phyloP scores from a whole-genome alignment of 2,888 invertebrate species.

The Unio pictorum region DNA sequence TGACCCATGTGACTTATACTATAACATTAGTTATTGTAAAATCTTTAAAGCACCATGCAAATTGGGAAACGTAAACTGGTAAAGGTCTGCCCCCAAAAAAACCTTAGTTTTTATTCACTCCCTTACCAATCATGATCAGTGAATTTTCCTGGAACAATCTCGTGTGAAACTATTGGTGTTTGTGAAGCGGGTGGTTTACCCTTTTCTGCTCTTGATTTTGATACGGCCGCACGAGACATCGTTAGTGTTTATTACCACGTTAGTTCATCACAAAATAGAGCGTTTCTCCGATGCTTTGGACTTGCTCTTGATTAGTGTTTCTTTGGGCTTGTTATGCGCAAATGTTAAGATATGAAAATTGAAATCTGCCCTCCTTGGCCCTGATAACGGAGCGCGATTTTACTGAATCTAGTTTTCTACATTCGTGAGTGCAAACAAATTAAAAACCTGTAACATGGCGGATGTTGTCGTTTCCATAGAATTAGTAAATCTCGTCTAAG shows the following conservation, averaged over 20 bases:
- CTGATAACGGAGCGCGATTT: too few species aligned
- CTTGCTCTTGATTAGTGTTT: too few species aligned
- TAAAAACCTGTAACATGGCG: not conserved
- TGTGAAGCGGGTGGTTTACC: slow-evolving; percentile 58
- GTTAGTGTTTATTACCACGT: slow-evolving; percentile 3
- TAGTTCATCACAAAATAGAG: not conserved
- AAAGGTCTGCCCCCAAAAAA: too few species aligned
- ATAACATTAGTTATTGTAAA: too few species aligned
- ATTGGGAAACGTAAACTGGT: too few species aligned
- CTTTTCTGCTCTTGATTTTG: slow-evolving; percentile 64
- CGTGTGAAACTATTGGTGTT: slow-evolving; percentile 67
- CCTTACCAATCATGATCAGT: slow-evolving; percentile 70
- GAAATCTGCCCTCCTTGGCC: too few species aligned
- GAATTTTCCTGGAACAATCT: slow-evolving; percentile 71
- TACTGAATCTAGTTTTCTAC: too few species aligned
- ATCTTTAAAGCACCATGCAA: too few species aligned
- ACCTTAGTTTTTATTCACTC: slow-evolving; percentile 1
- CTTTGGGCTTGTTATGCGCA: too few species aligned
- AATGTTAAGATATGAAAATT: too few species aligned
- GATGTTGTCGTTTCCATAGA: not conserved
- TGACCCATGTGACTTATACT: too few species aligned
- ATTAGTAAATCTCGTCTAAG: not conserved
- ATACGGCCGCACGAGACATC: slow-evolving; percentile 60
- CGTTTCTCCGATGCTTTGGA: not conserved
- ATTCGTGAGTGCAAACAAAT: slow-evolving; percentile 2